A percentile compares a stretch with the other conserved stretches of the same genome.
phyloP scores from a whole-genome alignment of 64 coral and sea anemone species.

The Pocillopora damicornis region DNA sequence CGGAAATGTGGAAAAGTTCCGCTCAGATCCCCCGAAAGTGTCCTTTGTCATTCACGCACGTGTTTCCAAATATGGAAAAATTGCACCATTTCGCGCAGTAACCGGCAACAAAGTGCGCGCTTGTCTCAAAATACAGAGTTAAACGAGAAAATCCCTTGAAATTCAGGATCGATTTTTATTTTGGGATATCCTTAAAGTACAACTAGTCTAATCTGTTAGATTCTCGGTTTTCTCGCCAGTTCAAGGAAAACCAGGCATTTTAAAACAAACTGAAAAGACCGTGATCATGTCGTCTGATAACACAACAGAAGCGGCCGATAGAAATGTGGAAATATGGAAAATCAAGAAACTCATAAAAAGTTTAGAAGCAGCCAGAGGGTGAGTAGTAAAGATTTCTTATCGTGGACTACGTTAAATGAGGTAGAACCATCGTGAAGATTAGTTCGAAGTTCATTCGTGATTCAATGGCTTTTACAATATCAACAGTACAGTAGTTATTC shows the following conservation, averaged over 20 bases:
- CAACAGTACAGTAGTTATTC: too few relatives aligned
- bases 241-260: neutral
- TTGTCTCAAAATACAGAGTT: neutral
- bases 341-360: conserved; percentile 99
- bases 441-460: neutral
- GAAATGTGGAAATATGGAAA: conserved; percentile 99
- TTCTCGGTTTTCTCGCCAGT: neutral
- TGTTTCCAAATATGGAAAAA: conserved; percentile 82
- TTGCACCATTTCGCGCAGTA: conserved; percentile 63
- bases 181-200: neutral
- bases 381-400: conserved; percentile 6
- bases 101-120: neutral
- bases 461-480: too few relatives aligned
- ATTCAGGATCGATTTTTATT: conserved; percentile 10
- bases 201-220: neutral
- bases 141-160: neutral
- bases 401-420: neutral
- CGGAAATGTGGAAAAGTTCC: too few relatives aligned
- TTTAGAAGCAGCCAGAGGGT: conserved; percentile 98
- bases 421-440: neutral
- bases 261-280: neutral
- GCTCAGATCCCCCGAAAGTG: neutral
- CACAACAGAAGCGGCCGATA: conserved; percentile 86
- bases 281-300: conserved; percentile 39
- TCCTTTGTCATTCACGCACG: conserved; percentile 31